Base-by-base conservation (phyloP, 2,797 vertebrate species). In the Buphagus erythrorhynchus region DNA sequence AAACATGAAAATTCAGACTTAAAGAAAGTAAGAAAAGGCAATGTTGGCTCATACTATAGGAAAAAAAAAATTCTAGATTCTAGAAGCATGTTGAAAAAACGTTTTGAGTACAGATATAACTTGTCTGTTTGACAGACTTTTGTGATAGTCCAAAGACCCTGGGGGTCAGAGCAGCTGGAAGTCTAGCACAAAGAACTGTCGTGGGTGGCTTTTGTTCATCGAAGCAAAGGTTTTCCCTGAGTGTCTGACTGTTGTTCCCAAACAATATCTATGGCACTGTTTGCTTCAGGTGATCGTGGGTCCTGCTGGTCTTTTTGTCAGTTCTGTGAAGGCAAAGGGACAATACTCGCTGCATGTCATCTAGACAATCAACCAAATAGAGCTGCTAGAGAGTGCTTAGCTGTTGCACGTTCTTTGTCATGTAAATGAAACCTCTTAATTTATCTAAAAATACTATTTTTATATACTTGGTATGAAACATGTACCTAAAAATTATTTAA, bases 351-450 rank as follows among this genome's bases (percentile, higher is more conserved):
- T 98, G 98, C 98, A 98, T 98, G 98, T 97, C 97, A 98, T 96
- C 97, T 97, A 98, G 98, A 98, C 98, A 98, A 98, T 98, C 98
- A 98, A 97, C 96, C 96, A 97, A 96, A 97, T 96, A 98, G 97
- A 98, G 93, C 95, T 97, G 97, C 96, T 98, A 98, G 98, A 98
- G 96, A 98, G 92, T 97, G 96, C 95, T 97, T 98, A 98, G 97
- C 96, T 95, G 93, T 97, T 97, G 98, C 98, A 98, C 97, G 98
- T 97, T 97, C 96, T 97, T 98, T 98, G 98, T 98, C 97, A 98
- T 98, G 98, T 98, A 98, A 98, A 98, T 97, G 92, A 98, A 98
- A 97, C 83, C 84, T 97, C 97, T 97, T 98, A 98, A 98, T 98
- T 98, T 98, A 98, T 97, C 97, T 96, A 96, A 97, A 97, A 97